Evolutionary conservation across 2,797 vertebrate species (phyloP), one percentile per base, ranked within the genome.

Genomic region (Pseudochaenichthys georgianus): DNA sequence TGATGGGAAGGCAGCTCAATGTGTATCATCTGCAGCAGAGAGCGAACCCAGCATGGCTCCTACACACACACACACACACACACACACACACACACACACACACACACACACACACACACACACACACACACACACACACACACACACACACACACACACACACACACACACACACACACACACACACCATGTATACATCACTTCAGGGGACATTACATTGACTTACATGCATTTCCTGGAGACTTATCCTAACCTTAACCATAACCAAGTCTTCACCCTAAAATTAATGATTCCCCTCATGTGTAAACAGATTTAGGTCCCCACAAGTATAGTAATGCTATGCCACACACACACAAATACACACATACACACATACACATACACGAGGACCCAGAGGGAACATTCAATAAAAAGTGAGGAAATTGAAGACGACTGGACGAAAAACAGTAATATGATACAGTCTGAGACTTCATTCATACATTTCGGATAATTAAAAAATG

Each of bases 1-100:
- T 83, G 88, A 89, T 90, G 88, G 83, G 80, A 86, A 86, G 66
- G 70, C 75, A 80, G 84, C 87, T 83, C 88, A 89, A 88, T 84
- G 87, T 85, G 88, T 84, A 79, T 87, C n/a, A 64, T 69, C 70
- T 62, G 65, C 72, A 69, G 77, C 77, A 84, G 77, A 77, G 75
- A 82, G 73, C 75, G 42, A 58, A 87, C 82, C 74, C 83, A 82
- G 87, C 73, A 75, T 81, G 83, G 47, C 53, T 78, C 28, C 45
- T 34, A 31, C 68, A 48, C 41, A 77, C 75, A 83, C 67, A 58
- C 79, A 69, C 51, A 70, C 47, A 41, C 67, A 55, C 82, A 77
- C 69, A 63, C 61, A 52, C 48, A 50, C 42, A 55, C 63, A 77
- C 50, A 31, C 28, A 28, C 23, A 28, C 67, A 62, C 59, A 46